Evolutionary conservation across 2,888 invertebrate species (phyloP), one percentile per base, ranked within the genome.

Genomic region (Heliconius cydno): DNA sequence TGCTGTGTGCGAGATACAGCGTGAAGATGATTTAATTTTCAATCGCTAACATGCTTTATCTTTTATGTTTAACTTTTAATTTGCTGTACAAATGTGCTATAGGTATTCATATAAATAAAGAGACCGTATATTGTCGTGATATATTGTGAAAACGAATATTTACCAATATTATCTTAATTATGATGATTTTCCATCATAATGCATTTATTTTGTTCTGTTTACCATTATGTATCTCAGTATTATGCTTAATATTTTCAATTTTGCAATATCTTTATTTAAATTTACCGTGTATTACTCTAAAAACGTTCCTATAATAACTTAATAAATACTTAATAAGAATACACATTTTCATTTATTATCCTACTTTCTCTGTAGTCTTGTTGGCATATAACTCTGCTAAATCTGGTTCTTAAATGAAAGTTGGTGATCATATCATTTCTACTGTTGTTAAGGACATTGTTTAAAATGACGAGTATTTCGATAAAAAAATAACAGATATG

Each of bases 161-260:
- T 68, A 63, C 73, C 78, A 84, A 83, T 84, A 83, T 84, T 83
- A 84, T 79, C 79, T 82, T 34, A 1, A 34, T 34, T 34, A 34
- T 34, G 38, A 77, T 75, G 81, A 78, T 78, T 84, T 82, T 34
- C 34, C 83, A 83, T 85, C 82, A 34, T 83, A 80, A 83, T 85
- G 86, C 86, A 88, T 87, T 87, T 86, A 85, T 77, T 84, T 79
- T 68, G 28, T n/a, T 57, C 25, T 70, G 72, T 57, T 15, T 52
- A 71, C 15, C 25, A 79, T 75, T 77, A 63, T 28, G 10, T 67
- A 75, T 65, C 9, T 67, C 81, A 81, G 81, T 81, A 81, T 81
- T 81, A 79, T 79, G 30, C 46, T 57, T 19, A 67, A 57, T 60
- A 46, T 28, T 79, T 68, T 79, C 12, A 30, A 75, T 67, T 73